Conservation (phyloP, 2,888 invertebrate genomes). For the Himalopsyche japonica region DNA sequence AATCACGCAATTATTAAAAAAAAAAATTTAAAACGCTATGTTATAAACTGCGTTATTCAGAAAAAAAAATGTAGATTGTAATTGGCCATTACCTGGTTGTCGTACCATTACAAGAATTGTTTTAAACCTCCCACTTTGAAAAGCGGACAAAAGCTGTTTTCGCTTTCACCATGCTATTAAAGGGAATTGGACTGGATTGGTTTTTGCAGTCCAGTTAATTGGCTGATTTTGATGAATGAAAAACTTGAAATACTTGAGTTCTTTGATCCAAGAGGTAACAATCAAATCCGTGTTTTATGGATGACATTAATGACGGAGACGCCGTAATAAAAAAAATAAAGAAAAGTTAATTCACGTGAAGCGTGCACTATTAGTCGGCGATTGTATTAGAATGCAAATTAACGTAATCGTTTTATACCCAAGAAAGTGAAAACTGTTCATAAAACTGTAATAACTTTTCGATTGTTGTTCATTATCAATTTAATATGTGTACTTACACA, state of each 20-base stretch:
- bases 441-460: too few species aligned
- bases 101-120: not conserved
- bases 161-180: not conserved
- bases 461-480: not conserved
- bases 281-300: not conserved
- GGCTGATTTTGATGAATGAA: not conserved
- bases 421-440: too few species aligned
- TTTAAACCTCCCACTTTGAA: not conserved
- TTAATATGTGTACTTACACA: too few species aligned
- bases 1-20: not conserved
- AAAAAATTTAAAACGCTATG: not conserved
- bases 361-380: not conserved
- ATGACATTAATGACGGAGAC: not conserved
- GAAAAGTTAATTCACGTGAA: not conserved
- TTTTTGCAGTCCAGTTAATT: not conserved
- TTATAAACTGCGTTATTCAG: not conserved
- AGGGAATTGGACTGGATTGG: not conserved
- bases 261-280: not conserved
- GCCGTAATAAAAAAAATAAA: not conserved
- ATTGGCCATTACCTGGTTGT: not conserved
- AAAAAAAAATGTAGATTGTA: not conserved
- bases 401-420: too few species aligned
- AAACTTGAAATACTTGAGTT: not conserved
- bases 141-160: not conserved
- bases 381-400: not conserved